These are phyloP conservation scores for Nyctalus aviator DNA, from an alignment of 2,797 vertebrate species.

Conservation along the genomic window DNA sequence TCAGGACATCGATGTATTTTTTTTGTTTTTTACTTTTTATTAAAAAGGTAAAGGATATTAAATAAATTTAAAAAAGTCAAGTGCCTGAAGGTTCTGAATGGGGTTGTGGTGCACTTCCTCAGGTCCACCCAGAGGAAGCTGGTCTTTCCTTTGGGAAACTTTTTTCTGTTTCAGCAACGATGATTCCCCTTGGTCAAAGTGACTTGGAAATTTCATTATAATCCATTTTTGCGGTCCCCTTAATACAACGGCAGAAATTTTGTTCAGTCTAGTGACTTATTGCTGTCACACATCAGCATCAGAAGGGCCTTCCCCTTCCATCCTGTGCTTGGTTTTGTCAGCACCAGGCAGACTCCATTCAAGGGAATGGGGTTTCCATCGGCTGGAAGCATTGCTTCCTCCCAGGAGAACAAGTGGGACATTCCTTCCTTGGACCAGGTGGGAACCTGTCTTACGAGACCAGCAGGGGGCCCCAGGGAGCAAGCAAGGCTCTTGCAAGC, in stretches of 20 bases:
- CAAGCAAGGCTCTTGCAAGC: neutral
- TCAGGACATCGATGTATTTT: constrained; percentile 80
- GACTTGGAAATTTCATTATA: neutral
- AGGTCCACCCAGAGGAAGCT: constrained; percentile 59
- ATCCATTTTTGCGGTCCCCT: neutral
- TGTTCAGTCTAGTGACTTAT: neutral
- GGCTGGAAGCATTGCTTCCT: neutral
- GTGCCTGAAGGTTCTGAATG: constrained; percentile 78
- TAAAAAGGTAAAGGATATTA: constrained; percentile 83
- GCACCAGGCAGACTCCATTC: neutral
- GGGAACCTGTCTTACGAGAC: neutral
- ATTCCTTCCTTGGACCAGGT: neutral
- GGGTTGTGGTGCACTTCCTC: constrained; percentile 63
- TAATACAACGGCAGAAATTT: neutral
- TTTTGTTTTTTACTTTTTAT: constrained; percentile 85
- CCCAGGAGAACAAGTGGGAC: neutral
- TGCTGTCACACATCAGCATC: neutral
- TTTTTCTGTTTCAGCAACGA: constrained; percentile 49
- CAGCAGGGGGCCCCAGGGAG: neutral
- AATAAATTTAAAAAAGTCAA: constrained; percentile 75
- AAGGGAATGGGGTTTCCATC: neutral
- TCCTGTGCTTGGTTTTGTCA: fast-evolving
- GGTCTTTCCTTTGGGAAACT: constrained; percentile 43
- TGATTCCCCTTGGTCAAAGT: neutral
- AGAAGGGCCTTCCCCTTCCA: neutral